Evolutionary conservation across 1,140 invertebrate species (phyloP).

Genomic region (Zaprionus capensis): DNA sequence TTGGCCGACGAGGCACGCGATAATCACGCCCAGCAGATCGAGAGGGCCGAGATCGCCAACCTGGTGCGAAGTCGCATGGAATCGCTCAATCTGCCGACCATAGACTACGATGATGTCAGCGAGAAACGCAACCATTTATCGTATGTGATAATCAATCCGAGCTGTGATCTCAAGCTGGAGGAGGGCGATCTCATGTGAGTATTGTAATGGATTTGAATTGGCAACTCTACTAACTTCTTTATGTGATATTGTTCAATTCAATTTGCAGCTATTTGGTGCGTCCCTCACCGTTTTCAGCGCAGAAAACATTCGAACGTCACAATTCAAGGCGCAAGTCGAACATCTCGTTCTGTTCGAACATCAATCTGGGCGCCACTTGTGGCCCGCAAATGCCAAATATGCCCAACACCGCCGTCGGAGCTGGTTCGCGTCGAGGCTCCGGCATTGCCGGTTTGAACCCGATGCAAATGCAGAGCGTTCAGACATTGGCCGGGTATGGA

Average conservation of each 20-base stretch:
- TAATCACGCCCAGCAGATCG: slow-evolving; percentile 95
- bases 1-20: slow-evolving; percentile 92
- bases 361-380: slow-evolving; percentile 87
- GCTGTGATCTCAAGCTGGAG: slow-evolving; percentile 97
- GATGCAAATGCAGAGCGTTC: slow-evolving; percentile 85
- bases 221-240: too few species aligned
- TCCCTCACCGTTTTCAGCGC: slow-evolving; percentile 95
- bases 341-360: slow-evolving; percentile 94
- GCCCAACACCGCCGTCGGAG: slow-evolving; percentile 79
- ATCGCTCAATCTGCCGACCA: slow-evolving; percentile 93
- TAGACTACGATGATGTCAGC: slow-evolving; percentile 96
- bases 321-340: slow-evolving; percentile 95
- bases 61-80: slow-evolving; percentile 97
- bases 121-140: slow-evolving; percentile 96
- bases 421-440: slow-evolving; percentile 86
- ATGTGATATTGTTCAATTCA: background rate
- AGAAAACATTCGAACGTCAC: slow-evolving; percentile 96
- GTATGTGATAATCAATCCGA: slow-evolving; percentile 99
- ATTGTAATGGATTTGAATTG: background rate
- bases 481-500: slow-evolving; percentile 87
- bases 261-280: slow-evolving; percentile 91
- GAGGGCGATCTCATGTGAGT: slow-evolving; percentile 97
- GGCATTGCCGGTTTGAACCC: slow-evolving; percentile 85
- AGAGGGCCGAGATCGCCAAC: slow-evolving; percentile 97
- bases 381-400: slow-evolving; percentile 78